These are phyloP conservation scores for Gymnothorax reevesii DNA, from an alignment of 2,797 vertebrate genomes.

Conservation along the genomic window DNA sequence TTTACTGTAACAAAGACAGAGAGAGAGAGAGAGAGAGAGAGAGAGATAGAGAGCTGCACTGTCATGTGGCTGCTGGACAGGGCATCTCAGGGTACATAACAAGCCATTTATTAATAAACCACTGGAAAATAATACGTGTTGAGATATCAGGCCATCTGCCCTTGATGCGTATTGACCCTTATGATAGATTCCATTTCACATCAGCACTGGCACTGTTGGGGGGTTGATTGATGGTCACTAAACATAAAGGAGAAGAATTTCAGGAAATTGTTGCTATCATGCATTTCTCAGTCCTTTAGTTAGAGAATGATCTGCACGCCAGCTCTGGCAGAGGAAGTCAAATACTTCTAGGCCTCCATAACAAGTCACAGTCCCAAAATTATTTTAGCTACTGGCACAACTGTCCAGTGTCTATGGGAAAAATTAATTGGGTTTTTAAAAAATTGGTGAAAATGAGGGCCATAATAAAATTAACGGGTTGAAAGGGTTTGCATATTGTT, in stretches of 20 bases:
- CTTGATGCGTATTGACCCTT: neutral
- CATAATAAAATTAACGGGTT: no score
- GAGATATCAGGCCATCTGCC: neutral
- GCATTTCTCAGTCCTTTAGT: neutral
- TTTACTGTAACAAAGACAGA: no score
- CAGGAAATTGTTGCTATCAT: neutral
- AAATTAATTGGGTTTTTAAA: no score
- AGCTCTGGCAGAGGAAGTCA: neutral
- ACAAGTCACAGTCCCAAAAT: no score
- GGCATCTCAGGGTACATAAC: neutral
- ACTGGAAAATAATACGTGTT: neutral
- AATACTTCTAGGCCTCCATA: no score
- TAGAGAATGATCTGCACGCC: neutral
- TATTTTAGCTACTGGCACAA: no score
- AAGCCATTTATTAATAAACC: neutral
- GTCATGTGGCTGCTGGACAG: neutral
- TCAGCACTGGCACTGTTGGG: neutral
- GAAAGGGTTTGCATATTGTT: no score
- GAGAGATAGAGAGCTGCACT: neutral
- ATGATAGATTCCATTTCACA: neutral
- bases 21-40: neutral
- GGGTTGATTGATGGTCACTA: neutral
- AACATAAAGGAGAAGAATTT: neutral
- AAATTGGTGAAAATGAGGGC: no score
- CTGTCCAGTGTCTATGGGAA: no score